A percentile compares a stretch with the other conserved stretches of the same genome.
Conservation (phyloP, 2,888 invertebrate genomes). For the Platyscelio sp. region DNA sequence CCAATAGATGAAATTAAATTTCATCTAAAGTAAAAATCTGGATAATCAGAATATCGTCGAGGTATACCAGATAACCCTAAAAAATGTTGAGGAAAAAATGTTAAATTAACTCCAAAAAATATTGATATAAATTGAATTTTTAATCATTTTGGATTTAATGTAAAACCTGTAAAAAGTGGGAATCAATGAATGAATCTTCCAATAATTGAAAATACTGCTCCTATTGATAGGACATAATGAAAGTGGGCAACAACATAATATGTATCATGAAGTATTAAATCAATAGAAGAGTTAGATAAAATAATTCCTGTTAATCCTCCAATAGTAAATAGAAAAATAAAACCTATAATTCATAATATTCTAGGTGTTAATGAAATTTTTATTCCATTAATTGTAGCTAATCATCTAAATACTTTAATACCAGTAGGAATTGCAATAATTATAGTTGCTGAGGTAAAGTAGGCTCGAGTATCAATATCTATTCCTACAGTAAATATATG, state of each 20-base stretch:
- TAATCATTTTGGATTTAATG: conserved; percentile 87
- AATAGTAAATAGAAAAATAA: conserved; percentile 92
- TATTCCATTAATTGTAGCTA: conserved; percentile 88
- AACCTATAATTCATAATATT: conserved; percentile 90
- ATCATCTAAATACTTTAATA: conserved; percentile 94
- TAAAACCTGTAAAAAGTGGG: conserved; percentile 92
- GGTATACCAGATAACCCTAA: conserved; percentile 90
- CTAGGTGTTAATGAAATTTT: conserved; percentile 88
- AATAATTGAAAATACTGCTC: conserved; percentile 93
- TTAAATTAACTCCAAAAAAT: conserved; percentile 92
- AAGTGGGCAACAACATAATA: conserved; percentile 95
- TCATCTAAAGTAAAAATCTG: conserved; percentile 89
- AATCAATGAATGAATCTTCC: conserved; percentile 91
- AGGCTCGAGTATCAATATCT: conserved; percentile 94
- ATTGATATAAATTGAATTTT: conserved; percentile 91
- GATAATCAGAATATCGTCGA: conserved; percentile 92
- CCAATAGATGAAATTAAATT: conserved; percentile 90
- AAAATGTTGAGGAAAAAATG: conserved; percentile 93
- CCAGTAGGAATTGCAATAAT: conserved; percentile 95
- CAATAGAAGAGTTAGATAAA: conserved; percentile 91
- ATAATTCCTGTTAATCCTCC: conserved; percentile 90
- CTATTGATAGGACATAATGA: conserved; percentile 93
- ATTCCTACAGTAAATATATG: conserved; percentile 95
- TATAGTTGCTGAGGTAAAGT: conserved; percentile 94
- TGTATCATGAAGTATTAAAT: conserved; percentile 93